A percentile compares a stretch with the other conserved stretches of the same genome.
phyloP scores from a whole-genome alignment of 2,113 vertebrate species.

The Delphinus delphis region DNA sequence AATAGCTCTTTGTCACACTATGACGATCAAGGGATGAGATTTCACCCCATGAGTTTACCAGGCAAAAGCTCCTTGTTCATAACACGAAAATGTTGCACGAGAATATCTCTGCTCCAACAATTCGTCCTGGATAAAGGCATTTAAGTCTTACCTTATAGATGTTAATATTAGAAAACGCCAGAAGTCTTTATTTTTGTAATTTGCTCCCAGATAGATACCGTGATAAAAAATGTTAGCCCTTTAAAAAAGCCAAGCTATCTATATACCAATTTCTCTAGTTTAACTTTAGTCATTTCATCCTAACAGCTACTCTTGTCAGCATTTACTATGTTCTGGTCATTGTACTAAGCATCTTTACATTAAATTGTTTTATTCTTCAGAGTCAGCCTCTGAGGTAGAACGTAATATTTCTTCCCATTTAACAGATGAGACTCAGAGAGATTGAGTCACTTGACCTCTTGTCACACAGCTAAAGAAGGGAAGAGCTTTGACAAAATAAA shows the following conservation, averaged over 20 bases:
- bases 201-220: slow-evolving; percentile 70
- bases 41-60: slow-evolving; percentile 88
- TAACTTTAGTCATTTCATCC: background rate
- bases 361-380: background rate
- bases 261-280: slow-evolving; percentile 62
- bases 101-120: slow-evolving; percentile 77
- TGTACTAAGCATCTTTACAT: background rate
- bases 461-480: background rate
- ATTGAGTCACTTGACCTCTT: background rate
- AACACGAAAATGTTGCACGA: slow-evolving; percentile 78
- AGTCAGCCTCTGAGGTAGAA: background rate
- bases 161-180: slow-evolving; percentile 73
- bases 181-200: slow-evolving; percentile 77
- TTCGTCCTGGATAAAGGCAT: slow-evolving; percentile 74
- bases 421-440: background rate
- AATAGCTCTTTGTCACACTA: slow-evolving; percentile 95
- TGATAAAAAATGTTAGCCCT: slow-evolving; percentile 75
- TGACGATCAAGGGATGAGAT: slow-evolving; percentile 93
- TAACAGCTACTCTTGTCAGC: background rate
- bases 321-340: background rate
- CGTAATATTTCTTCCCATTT: background rate
- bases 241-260: slow-evolving; percentile 49
- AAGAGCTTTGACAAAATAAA: background rate
- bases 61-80: slow-evolving; percentile 82
- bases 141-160: slow-evolving; percentile 72